phyloP scores from a whole-genome alignment of 2,888 invertebrate genomes.

The Orthonychiurus folsomi region DNA sequence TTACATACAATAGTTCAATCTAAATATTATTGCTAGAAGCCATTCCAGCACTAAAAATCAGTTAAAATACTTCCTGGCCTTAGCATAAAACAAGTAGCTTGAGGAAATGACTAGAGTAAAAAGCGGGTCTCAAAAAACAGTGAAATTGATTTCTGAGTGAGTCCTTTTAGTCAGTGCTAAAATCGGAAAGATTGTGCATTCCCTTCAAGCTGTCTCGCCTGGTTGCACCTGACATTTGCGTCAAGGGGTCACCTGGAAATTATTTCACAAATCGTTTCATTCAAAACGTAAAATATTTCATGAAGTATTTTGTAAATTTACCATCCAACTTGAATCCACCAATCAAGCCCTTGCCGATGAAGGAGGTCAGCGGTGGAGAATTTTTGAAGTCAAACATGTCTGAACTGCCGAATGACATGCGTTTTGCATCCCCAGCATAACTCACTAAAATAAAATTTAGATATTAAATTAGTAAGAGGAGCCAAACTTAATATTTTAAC shows the following conservation, averaged over 20 bases:
- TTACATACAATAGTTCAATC: no score
- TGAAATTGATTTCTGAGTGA: no score
- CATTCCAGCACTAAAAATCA: no score
- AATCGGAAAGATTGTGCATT: constrained; percentile 1
- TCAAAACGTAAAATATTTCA: no score
- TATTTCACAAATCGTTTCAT: no score
- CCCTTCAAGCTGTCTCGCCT: constrained; percentile 5
- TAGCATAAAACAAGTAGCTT: no score
- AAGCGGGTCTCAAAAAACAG: no score
- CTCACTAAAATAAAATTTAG: background rate
- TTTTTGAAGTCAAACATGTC: constrained; percentile 5
- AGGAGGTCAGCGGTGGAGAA: constrained; percentile 8
- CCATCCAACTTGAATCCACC: constrained; percentile 5
- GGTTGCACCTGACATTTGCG: background rate
- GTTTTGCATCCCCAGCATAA: constrained; percentile 3
- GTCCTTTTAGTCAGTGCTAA: constrained; percentile 12
- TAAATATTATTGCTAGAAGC: no score
- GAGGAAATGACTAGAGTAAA: no score
- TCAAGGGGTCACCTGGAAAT: constrained; percentile 6
- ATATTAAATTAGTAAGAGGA: background rate
- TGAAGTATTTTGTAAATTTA: no score
- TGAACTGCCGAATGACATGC: constrained; percentile 9
- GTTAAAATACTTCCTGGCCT: no score
- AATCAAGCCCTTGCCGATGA: background rate
- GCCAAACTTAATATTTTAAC: background rate